Base-by-base conservation (phyloP, 2,797 vertebrate species). In the Glyptemys insculpta region DNA sequence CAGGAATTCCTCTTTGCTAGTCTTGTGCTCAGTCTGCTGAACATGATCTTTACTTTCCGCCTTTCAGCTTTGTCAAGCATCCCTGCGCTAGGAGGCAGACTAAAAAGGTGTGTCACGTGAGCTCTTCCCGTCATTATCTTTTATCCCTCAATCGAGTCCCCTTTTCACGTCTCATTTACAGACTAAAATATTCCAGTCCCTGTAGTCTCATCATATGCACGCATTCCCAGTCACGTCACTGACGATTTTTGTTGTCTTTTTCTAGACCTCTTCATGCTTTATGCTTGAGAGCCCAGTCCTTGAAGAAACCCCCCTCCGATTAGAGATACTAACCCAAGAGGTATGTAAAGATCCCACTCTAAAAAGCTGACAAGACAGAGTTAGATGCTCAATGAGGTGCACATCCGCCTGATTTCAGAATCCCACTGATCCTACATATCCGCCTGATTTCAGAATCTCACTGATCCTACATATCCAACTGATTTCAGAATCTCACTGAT, bases 1-100 rank as follows among this genome's bases (percentile, higher is more conserved):
- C 41, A 86, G 37, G 50, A 82, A 93, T 15, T 2, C 12, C 37
- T 83, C 88, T 81, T 87, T 86, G 65, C 41, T 27, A 53, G 50
- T 29, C 0, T 57, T 49, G 65, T 0, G 44, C 34, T 88, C 6
- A 85, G 53, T 3, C 6, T n/a, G 65, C 65, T 37, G 65, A 37
- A 37, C 8, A 21, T 37, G 56, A 6, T 9, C 19, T 50, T 19
- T 50, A 8, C 76, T 76, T 9, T 29, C 90, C 81, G 3, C 1
- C 0, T 18, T 34, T 68, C 34, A 47, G 37, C 41, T 65, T 27
- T 12, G 27, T 12, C 0, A 1, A 89, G 54, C 79, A 68, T 31
- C 86, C 27, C 23, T 37, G 74, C 50, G 84, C 54, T 15, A 0
- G 2, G 25, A 87, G 49, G 47, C 12, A 2, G 8, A 68, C n/a